Base-by-base conservation (phyloP, 2,113 vertebrate genomes). In the Clarias batrachus region DNA sequence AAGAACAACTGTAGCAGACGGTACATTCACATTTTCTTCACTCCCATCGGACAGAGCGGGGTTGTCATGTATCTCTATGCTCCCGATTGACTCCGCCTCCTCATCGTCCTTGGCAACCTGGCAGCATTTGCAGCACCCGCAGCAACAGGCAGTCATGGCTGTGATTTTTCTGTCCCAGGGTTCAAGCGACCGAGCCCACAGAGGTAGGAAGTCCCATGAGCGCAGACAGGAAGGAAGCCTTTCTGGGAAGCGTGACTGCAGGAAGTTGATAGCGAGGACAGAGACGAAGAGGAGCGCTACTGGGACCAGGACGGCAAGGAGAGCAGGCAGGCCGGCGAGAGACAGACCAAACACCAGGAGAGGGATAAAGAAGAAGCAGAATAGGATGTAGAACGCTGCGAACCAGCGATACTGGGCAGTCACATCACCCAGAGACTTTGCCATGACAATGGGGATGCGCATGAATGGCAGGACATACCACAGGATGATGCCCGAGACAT, bases 331-430 rank as follows among this genome's bases (percentile, higher is more conserved):
- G 48, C 98, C 97, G 0, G 96, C 97, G 91, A 99, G 74, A 0
- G 98, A 98, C 63, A 99, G 93, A 84, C 94, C 96, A 2, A 99
- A 97, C 60, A 99, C 87, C 0, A 92, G 10, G 74, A 98, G 89
- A 0, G 98, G 98, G 14, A 95, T 19, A 81, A 96, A 1, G 56
- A 98, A 93, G 93, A 99, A 99, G 92, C 96, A 95, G 85, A 92
- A 0, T 1, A 98, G 81, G 80, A 99, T 95, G 93, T 99, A 99
- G 91, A 97, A 92, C 48, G 93, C 81, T 7, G 98, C 96, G 83
- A 99, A 99, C 98, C 98, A 99, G 91, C 98, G 95, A 91, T 99
- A 97, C 89, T 94, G 88, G n/a, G 97, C 96, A 0, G 97, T 96
- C 91, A 95, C 86, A 83, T 92, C 93, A 37, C 98, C 98, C 92